Conservation (phyloP, 2,113 vertebrate genomes). For the Etheostoma cragini region DNA sequence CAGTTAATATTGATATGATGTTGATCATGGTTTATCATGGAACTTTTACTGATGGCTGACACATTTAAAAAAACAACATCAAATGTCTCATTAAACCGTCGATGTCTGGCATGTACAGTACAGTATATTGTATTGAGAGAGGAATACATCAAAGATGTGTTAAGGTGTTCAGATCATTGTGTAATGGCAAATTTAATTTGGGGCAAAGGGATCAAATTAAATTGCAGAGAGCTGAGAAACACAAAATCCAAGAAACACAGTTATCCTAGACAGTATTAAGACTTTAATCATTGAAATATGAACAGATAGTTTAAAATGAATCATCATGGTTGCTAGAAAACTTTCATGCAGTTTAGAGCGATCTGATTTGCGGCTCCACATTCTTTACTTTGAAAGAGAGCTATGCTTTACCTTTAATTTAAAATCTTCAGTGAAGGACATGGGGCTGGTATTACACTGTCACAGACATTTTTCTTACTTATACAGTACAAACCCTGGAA, state of each 20-base stretch:
- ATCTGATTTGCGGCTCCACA: conserved; percentile 47
- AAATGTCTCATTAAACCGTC: not conserved
- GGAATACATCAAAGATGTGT: conserved; percentile 15
- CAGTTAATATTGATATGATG: not conserved
- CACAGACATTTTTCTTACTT: conserved; percentile 13
- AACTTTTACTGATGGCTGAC: not conserved
- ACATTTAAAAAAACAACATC: not conserved
- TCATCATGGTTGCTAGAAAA: conserved; percentile 43
- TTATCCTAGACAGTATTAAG: conserved; percentile 11
- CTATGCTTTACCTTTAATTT: conserved; percentile 4
- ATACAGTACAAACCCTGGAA: conserved; percentile 2
- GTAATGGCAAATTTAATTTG: conserved; percentile 46
- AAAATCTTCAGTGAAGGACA: conserved; percentile 19
- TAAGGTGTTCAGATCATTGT: conserved; percentile 25
- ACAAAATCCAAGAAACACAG: conserved; percentile 30
- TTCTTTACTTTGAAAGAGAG: conserved; percentile 28
- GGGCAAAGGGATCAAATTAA: conserved; percentile 47
- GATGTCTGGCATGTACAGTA: not conserved
- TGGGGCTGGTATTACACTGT: conserved; percentile 5
- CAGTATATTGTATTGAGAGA: conserved; percentile 5
- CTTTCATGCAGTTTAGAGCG: conserved; percentile 36
- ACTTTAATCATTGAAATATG: conserved; percentile 38
- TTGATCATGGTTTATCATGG: not conserved
- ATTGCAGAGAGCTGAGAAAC: conserved; percentile 32
- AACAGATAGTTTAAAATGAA: conserved; percentile 48